A percentile compares a stretch with the other conserved stretches of the same genome.
phyloP scores from a whole-genome alignment of 2,888 invertebrate species.

The Cataglyphis livida region DNA sequence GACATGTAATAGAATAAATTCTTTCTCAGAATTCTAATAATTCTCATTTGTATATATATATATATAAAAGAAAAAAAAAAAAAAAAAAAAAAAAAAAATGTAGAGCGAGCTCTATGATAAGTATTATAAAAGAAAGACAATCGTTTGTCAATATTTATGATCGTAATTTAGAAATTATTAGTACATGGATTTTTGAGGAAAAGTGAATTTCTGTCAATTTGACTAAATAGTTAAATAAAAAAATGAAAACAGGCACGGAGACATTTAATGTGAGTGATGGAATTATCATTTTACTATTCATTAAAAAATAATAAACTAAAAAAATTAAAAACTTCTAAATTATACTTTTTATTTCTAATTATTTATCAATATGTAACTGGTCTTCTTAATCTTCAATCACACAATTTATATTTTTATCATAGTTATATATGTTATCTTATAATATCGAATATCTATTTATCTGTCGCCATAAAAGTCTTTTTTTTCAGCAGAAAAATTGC shows the following conservation, averaged over 20 bases:
- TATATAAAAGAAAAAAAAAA: background rate
- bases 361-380: background rate
- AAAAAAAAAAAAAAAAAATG: background rate
- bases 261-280: background rate
- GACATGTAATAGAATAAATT: background rate
- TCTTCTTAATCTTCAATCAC: conserved; percentile 19
- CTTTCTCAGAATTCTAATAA: background rate
- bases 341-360: background rate
- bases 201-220: background rate
- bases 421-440: background rate
- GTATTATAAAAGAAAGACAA: too few relatives aligned
- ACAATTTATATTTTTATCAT: conserved; percentile 30
- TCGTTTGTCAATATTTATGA: background rate
- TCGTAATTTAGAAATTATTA: background rate
- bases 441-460: conserved; percentile 24
- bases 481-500: background rate
- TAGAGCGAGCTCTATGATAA: too few relatives aligned
- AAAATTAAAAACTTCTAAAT: background rate
- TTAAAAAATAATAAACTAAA: background rate
- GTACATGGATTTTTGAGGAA: background rate
- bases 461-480: conserved; percentile 14
- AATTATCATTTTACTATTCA: background rate
- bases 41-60: background rate
- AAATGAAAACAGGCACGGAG: background rate
- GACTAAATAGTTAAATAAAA: background rate